Evolutionary conservation across 2,797 vertebrate genomes (phyloP).

Genomic region (Sebastes matsubarae): DNA sequence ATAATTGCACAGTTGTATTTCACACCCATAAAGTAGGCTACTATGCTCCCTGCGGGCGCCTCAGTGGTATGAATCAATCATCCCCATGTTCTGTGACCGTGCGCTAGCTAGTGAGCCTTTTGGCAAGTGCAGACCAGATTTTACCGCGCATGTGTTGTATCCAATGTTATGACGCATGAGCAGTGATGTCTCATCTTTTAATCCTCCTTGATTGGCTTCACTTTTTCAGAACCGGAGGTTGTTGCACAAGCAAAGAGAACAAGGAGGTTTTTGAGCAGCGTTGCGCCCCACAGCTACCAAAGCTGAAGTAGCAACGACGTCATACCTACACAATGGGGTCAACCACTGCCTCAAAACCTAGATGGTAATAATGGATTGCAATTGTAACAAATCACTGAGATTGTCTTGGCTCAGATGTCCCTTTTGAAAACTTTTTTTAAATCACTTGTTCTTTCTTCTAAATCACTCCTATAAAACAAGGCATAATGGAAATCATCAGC

Average conservation of each 20-base stretch:
- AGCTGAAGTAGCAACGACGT: neutral
- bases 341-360: neutral
- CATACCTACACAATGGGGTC: neutral
- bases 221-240: too few relatives aligned
- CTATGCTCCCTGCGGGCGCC: neutral
- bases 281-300: neutral
- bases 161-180: neutral
- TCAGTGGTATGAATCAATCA: neutral
- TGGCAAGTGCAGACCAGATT: neutral
- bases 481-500: constrained; percentile 12
- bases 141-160: neutral
- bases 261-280: too few relatives aligned
- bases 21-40: too few relatives aligned
- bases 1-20: too few relatives aligned
- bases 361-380: neutral
- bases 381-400: neutral
- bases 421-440: neutral
- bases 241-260: too few relatives aligned
- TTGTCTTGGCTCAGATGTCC: neutral
- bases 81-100: neutral
- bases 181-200: neutral
- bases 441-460: neutral
- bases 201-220: neutral
- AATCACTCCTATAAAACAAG: constrained; percentile 8
- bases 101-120: neutral